Evolutionary conservation across 2,888 invertebrate genomes (phyloP).

Genomic region (Cosmia trapezina): DNA sequence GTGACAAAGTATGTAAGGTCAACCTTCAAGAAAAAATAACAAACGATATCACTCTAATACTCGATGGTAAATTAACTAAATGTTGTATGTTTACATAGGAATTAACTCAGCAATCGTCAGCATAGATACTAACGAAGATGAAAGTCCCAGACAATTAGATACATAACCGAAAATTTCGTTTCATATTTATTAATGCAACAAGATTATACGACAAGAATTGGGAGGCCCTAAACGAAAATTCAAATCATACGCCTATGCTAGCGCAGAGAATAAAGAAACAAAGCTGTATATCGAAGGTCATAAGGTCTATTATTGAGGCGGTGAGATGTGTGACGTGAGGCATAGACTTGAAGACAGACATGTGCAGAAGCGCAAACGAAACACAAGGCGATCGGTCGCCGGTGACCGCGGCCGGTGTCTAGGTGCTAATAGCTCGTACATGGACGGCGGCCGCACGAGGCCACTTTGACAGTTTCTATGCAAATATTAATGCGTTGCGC

Average conservation of each 20-base stretch:
- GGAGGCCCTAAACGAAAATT: conserved; percentile 69
- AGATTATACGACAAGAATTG: conserved; percentile 44
- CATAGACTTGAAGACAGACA: conserved; percentile 60
- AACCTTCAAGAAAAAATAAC: conserved; percentile 35
- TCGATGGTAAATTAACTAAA: conserved; percentile 24
- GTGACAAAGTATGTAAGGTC: conserved; percentile 28
- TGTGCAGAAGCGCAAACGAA: conserved; percentile 75
- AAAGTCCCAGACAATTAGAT: conserved; percentile 67
- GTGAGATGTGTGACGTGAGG: conserved; percentile 50
- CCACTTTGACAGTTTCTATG: conserved; percentile 90
- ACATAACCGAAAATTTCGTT: conserved; percentile 59
- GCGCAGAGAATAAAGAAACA: conserved; percentile 35
- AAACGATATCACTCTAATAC: conserved; percentile 23
- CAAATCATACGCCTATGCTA: conserved; percentile 61
- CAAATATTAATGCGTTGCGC: conserved; percentile 88
- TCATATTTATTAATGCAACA: conserved; percentile 67
- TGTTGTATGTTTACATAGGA: conserved; percentile 60
- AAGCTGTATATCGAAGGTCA: conserved; percentile 54
- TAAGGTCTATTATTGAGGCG: conserved; percentile 68
- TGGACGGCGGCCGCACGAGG: conserved; percentile 77
- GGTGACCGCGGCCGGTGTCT: conserved; percentile 70
- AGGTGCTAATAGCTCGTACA: conserved; percentile 85
- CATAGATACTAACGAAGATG: conserved; percentile 61
- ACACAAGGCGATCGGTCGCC: conserved; percentile 67
- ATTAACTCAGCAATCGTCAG: conserved; percentile 57